Conservation (phyloP, 1,140 invertebrate genomes). For the Frieseomelitta varia region DNA sequence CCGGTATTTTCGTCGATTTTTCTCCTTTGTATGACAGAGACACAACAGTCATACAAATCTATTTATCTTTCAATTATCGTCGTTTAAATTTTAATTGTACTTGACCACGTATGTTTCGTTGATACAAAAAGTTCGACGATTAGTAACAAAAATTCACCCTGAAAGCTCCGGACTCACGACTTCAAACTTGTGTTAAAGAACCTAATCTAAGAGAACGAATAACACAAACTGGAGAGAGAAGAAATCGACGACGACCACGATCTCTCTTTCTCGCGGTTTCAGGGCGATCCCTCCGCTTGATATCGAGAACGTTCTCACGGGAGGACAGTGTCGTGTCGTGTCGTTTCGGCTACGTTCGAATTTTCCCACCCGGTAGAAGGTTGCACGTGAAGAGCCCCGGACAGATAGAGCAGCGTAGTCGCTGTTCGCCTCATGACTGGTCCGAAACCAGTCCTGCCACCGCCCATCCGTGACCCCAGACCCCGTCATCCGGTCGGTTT, state of each 20-base stretch:
- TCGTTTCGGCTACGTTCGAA: slow-evolving; percentile 36
- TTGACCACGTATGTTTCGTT: too few species aligned
- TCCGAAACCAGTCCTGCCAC: slow-evolving; percentile 80
- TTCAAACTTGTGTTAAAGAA: not conserved
- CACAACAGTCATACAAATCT: too few species aligned
- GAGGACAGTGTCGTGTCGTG: too few species aligned
- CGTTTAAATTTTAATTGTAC: too few species aligned
- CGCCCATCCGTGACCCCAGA: slow-evolving; percentile 80
- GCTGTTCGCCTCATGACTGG: slow-evolving; percentile 72
- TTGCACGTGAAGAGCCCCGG: slow-evolving; percentile 69
- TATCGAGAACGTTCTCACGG: slow-evolving; percentile 40
- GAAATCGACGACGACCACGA: slow-evolving; percentile 3
- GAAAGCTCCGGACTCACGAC: not conserved
- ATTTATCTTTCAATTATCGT: too few species aligned
- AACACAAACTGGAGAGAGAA: not conserved
- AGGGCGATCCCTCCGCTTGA: not conserved
- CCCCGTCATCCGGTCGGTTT: slow-evolving; percentile 71
- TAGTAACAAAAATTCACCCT: too few species aligned
- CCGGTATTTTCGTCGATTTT: too few species aligned
- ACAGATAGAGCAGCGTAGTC: slow-evolving; percentile 72
- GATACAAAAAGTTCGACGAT: too few species aligned
- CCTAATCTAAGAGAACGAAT: not conserved
- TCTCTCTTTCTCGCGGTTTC: not conserved
- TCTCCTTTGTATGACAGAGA: too few species aligned
- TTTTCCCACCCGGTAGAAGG: slow-evolving; percentile 72